These are phyloP conservation scores for Brachyalestes nurse DNA, from an alignment of 2,797 vertebrate genomes.

Conservation along the genomic window DNA sequence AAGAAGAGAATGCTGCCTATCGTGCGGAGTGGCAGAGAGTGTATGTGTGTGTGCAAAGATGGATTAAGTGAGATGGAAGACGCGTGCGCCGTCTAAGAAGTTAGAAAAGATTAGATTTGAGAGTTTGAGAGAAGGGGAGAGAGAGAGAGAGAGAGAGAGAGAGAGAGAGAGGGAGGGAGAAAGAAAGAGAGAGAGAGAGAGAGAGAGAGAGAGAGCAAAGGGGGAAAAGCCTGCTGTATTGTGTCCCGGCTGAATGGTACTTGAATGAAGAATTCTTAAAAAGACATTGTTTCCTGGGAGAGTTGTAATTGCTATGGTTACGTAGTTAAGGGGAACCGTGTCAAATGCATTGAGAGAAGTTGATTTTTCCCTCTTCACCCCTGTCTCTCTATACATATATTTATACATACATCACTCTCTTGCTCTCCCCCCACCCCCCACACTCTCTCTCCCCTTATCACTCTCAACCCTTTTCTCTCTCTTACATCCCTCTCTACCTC, in stretches of 20 bases:
- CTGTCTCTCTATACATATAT: slow-evolving; percentile 16
- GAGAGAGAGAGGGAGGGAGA: slow-evolving; percentile 23
- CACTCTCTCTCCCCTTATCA: slow-evolving; percentile 17
- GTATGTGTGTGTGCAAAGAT: slow-evolving; percentile 9
- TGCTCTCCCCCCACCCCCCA: not conserved
- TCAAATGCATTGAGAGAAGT: slow-evolving; percentile 41
- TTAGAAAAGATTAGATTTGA: slow-evolving; percentile 40
- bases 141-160: slow-evolving; percentile 33
- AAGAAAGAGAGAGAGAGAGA: slow-evolving; percentile 39
- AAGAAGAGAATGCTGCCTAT: slow-evolving; percentile 41
- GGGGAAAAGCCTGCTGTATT: slow-evolving; percentile 59
- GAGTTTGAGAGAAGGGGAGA: slow-evolving; percentile 20
- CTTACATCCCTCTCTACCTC: slow-evolving; percentile 28
- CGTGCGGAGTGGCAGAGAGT: slow-evolving; percentile 15
- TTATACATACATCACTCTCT: slow-evolving; percentile 17
- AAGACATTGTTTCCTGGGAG: slow-evolving; percentile 65
- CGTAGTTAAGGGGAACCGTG: slow-evolving; percentile 54
- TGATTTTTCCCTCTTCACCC: slow-evolving; percentile 32
- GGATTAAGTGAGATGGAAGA: slow-evolving; percentile 4
- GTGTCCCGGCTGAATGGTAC: slow-evolving; percentile 62
- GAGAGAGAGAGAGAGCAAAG: slow-evolving; percentile 32
- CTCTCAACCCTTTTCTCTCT: slow-evolving; percentile 13
- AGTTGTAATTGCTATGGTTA: slow-evolving; percentile 65
- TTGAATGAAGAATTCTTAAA: slow-evolving; percentile 64
- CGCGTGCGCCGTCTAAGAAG: slow-evolving; percentile 36